A percentile compares a stretch with the other conserved stretches of the same genome.
These are phyloP conservation scores for Pipistrellus pygmaeus DNA, from an alignment of 2,797 vertebrate genomes.

Conservation along the genomic window DNA sequence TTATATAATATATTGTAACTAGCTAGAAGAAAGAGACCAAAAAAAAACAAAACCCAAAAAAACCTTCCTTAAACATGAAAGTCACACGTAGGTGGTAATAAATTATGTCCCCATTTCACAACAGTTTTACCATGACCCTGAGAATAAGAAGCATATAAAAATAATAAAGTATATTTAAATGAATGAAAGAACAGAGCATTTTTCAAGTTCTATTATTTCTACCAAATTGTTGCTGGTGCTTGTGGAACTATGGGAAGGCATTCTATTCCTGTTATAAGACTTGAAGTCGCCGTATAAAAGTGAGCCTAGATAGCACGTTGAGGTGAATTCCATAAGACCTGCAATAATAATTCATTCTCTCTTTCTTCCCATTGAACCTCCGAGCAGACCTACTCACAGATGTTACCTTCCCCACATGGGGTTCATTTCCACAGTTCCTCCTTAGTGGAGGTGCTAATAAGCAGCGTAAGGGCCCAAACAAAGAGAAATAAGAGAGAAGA, in stretches of 20 bases:
- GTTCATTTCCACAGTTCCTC: not conserved
- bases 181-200: conserved; percentile 51
- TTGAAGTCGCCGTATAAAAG: not conserved
- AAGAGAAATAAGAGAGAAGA: conserved; percentile 38
- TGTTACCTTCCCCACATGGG: not conserved
- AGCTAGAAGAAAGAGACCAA: conserved; percentile 50
- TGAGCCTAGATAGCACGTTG: not conserved
- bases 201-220: conserved; percentile 63
- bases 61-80: conserved; percentile 40
- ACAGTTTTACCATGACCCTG: not conserved
- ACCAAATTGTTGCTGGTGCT: not conserved
- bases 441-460: not conserved
- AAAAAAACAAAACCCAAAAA: not conserved
- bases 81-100: not conserved
- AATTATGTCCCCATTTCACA: not conserved
- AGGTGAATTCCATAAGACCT: not conserved
- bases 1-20: conserved; percentile 62
- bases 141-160: conserved; percentile 51
- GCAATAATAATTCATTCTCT: not conserved
- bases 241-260: not conserved
- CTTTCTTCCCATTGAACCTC: not conserved
- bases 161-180: not conserved
- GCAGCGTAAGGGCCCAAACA: not conserved
- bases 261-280: not conserved
- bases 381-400: not conserved